Percentiles rank a stretch among this genome's conserved stretches.
phyloP scores from a whole-genome alignment of 2,797 vertebrate species.

The Mergus octosetaceus region DNA sequence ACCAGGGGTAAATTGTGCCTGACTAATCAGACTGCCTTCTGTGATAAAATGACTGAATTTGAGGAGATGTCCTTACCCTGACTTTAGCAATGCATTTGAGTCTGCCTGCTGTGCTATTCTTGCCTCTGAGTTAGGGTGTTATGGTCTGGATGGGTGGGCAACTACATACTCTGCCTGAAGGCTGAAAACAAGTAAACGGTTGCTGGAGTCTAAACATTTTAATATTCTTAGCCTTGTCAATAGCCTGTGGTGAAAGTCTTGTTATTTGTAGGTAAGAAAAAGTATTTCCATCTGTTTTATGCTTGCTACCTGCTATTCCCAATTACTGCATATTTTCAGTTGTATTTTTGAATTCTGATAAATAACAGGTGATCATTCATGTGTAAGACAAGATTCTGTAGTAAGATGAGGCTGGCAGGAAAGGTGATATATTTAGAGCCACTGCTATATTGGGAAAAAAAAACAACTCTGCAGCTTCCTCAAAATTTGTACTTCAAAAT shows the following conservation, averaged over 20 bases:
- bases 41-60: not conserved
- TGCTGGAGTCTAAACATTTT: not conserved
- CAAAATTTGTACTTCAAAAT: not conserved
- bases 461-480: not conserved
- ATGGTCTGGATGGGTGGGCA: not conserved
- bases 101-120: not conserved
- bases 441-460: not conserved
- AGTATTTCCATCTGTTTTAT: not conserved
- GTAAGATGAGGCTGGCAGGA: not conserved
- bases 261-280: not conserved
- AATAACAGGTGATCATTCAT: not conserved
- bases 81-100: not conserved
- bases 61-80: not conserved
- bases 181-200: not conserved
- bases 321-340: not conserved
- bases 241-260: not conserved
- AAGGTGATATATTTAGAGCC: not conserved
- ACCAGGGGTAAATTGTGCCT: not conserved
- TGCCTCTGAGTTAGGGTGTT: not conserved
- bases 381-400: not conserved
- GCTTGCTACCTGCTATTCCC: not conserved
- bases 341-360: not conserved
- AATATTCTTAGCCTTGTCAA: not conserved
- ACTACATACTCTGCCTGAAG: not conserved
- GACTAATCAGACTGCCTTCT: rapidly evolving